phyloP scores from a whole-genome alignment of 2,113 vertebrate species.

The Phaethornis superciliosus region DNA sequence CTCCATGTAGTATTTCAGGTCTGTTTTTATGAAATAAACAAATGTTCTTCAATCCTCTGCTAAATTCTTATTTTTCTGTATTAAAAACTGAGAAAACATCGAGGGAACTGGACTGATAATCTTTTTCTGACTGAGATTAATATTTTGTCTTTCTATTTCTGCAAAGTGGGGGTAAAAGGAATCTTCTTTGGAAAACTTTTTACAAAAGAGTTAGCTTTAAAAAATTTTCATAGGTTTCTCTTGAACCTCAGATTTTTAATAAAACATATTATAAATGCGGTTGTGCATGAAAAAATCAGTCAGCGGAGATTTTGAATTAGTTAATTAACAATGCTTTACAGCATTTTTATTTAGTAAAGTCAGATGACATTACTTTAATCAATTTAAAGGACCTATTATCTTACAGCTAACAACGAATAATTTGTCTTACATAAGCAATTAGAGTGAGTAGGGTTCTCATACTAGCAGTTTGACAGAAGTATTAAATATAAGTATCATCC shows the following conservation, averaged over 20 bases:
- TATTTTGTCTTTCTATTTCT: not conserved
- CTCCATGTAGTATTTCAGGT: not conserved
- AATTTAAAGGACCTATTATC: not conserved
- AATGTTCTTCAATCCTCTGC: not conserved
- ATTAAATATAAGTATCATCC: constrained; percentile 37
- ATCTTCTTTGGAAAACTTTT: not conserved
- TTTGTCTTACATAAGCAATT: not conserved
- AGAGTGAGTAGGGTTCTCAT: not conserved
- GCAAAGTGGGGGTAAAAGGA: not conserved
- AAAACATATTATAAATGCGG: not conserved
- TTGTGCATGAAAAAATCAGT: not conserved
- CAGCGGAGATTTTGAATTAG: not conserved
- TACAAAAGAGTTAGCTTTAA: not conserved
- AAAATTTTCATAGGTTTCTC: not conserved
- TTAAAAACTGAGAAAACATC: not conserved
- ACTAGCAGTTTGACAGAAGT: not conserved
- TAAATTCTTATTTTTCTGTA: not conserved
- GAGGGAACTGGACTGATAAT: not conserved
- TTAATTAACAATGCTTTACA: not conserved
- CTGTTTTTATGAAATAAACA: not conserved
- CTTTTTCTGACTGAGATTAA: not conserved
- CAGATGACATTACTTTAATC: not conserved
- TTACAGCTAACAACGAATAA: not conserved
- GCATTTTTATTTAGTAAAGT: constrained; percentile 29
- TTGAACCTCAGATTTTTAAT: not conserved